Evolutionary conservation across 1,140 invertebrate genomes (phyloP).

Genomic region (Drosophila bifasciata): DNA sequence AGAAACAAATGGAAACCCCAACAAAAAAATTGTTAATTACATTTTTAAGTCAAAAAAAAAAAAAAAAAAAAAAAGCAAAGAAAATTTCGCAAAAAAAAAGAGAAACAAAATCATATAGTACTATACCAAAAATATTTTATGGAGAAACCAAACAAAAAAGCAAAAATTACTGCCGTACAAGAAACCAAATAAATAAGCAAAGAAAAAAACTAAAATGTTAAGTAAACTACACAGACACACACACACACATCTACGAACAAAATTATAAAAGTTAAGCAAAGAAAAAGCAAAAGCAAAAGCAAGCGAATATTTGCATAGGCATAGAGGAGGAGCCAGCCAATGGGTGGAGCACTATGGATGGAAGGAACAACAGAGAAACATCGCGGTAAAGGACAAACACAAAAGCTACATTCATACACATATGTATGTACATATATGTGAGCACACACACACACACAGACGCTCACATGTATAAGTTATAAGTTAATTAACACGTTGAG

Average conservation of each 20-base stretch:
- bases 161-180: conserved; percentile 83
- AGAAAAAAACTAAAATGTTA: conserved; percentile 58
- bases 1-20: conserved; percentile 18
- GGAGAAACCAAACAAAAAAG: conserved; percentile 65
- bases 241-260: conserved; percentile 36
- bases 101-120: conserved; percentile 48
- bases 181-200: conserved; percentile 62
- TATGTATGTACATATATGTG: conserved; percentile 42
- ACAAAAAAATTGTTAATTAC: conserved; percentile 81
- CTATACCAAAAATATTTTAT: conserved; percentile 73
- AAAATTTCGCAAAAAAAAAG: conserved; percentile 39
- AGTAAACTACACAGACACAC: conserved; percentile 46
- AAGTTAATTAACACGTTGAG: conserved; percentile 75
- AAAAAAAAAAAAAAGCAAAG: conserved; percentile 24
- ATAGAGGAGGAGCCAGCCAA: conserved; percentile 32
- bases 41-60: conserved; percentile 74
- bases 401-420: conserved; percentile 51
- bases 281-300: conserved; percentile 48
- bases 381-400: conserved; percentile 48
- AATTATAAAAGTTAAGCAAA: conserved; percentile 57
- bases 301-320: conserved; percentile 53
- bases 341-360: conserved; percentile 11
- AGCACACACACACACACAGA: conserved; percentile 22
- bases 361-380: conserved; percentile 35
- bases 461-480: conserved; percentile 44